Base-by-base conservation (phyloP, 2,113 vertebrate genomes). In the Deroptyus accipitrinus region DNA sequence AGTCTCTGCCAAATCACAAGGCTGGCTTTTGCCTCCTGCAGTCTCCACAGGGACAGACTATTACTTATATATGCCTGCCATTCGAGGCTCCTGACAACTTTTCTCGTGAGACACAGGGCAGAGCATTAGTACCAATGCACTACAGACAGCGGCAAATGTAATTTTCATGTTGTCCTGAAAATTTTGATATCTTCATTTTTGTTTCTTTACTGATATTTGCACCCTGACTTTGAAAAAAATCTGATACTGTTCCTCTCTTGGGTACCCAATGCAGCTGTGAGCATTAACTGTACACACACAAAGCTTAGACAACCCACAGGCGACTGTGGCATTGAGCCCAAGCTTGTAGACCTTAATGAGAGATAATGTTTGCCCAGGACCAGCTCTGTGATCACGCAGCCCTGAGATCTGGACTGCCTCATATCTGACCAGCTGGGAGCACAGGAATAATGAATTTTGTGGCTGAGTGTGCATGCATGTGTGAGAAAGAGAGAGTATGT, bases 291-390 rank as follows among this genome's bases (percentile, higher is more conserved):
- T 73, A 14, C 63, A 15, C 20, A 41, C 22, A 66, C 12, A 69
- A 9, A 80, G 49, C 75, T 79, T 37, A 70, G 35, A n/a, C 51
- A 72, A 46, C 80, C 30, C 2, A 0, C 61, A 91, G 86, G 55
- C 80, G 91, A 63, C 33, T 48, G 48, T 92, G 86, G 61, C 86
- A 84, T 68, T 75, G 83, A 95, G 55, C 68, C 55, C 27, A 3
- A 92, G 35, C 55, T 88, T 95, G 73, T 87, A 95, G 86, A 70
- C 69, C 30, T 94, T 82, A 91, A 91, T 95, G 83, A 95, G 86
- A 75, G 64, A 69, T 72, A 94, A 80, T 79, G 24, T 86, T 88
- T 11, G 2, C 42, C 78, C 28, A 67, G 61, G 57, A 94, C 39
- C 49, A 72, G 33, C 52, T 78, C 59, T 54, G 33, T 82, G 69